Conservation (phyloP, 2,113 vertebrate species). For the Panthera tigris region DNA sequence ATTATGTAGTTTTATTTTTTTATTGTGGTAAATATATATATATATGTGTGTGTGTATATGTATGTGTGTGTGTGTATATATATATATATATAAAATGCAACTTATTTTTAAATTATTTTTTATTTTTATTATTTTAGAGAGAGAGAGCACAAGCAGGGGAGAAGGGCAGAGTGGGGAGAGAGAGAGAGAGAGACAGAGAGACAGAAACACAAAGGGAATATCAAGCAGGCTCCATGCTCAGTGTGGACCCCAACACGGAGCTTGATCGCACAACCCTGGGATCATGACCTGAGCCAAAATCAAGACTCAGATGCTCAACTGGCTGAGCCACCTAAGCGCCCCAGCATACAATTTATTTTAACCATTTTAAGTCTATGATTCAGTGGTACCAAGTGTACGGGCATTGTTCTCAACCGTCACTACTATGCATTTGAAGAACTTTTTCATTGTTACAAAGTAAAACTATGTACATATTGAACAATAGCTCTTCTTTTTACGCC, state of each 20-base stretch:
- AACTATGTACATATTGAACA: neutral
- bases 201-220: too few relatives aligned
- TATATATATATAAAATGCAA: neutral
- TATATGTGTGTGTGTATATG: accelerated
- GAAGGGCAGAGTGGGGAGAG: too few relatives aligned
- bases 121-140: too few relatives aligned
- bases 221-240: too few relatives aligned
- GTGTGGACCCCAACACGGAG: too few relatives aligned
- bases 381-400: neutral
- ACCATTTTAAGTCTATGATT: neutral
- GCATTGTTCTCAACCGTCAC: neutral
- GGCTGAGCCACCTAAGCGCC: too few relatives aligned
- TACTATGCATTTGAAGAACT: neutral
- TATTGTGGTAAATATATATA: neutral
- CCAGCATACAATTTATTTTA: neutral
- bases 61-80: accelerated
- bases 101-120: too few relatives aligned
- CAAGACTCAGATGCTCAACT: too few relatives aligned
- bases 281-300: too few relatives aligned
- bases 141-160: too few relatives aligned
- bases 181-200: too few relatives aligned
- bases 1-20: neutral
- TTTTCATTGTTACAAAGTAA: neutral
- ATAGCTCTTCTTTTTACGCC: neutral
- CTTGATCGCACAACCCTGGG: too few relatives aligned